A percentile compares a stretch with the other conserved stretches of the same genome.
phyloP scores from a whole-genome alignment of 2,113 vertebrate species.

The Paedocypris sp. region DNA sequence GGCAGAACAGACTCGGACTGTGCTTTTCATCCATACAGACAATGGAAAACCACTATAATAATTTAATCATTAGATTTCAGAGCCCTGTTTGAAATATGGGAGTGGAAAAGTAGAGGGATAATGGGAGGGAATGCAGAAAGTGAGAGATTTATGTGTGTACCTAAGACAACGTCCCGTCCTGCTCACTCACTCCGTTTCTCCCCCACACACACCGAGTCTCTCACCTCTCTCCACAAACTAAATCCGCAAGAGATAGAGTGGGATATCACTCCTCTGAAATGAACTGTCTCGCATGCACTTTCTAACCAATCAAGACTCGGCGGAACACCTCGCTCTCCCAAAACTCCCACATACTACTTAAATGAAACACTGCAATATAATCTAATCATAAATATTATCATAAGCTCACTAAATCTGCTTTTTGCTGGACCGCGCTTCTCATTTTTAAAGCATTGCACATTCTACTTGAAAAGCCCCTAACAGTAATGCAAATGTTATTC shows the following conservation, averaged over 20 bases:
- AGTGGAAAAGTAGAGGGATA: constrained; percentile 2
- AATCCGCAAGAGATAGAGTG: constrained; percentile 30
- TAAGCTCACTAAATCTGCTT: background rate
- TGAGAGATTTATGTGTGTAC: constrained; percentile 51
- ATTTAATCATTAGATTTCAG: background rate
- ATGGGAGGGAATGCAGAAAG: background rate
- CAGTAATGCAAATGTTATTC: too few species aligned
- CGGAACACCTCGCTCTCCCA: background rate
- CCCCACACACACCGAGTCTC: constrained; percentile 41
- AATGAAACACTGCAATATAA: background rate
- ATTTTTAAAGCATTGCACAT: too few species aligned
- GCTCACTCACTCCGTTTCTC: constrained; percentile 32
- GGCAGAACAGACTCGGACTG: background rate
- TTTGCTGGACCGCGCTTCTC: too few species aligned
- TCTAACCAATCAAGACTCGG: background rate
- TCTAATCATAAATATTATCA: background rate
- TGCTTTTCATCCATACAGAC: background rate
- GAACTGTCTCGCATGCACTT: background rate
- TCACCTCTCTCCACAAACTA: constrained; percentile 23
- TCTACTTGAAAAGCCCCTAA: too few species aligned
- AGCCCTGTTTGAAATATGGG: constrained; percentile 5
- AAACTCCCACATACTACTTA: background rate
- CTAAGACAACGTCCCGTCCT: constrained; percentile 6
- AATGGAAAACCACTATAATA: background rate
- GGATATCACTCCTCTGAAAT: constrained; percentile 8